Percentiles rank a stretch among this genome's conserved stretches.
These are phyloP conservation scores for Parambassis ranga DNA, from an alignment of 2,797 vertebrate species.

Conservation along the genomic window DNA sequence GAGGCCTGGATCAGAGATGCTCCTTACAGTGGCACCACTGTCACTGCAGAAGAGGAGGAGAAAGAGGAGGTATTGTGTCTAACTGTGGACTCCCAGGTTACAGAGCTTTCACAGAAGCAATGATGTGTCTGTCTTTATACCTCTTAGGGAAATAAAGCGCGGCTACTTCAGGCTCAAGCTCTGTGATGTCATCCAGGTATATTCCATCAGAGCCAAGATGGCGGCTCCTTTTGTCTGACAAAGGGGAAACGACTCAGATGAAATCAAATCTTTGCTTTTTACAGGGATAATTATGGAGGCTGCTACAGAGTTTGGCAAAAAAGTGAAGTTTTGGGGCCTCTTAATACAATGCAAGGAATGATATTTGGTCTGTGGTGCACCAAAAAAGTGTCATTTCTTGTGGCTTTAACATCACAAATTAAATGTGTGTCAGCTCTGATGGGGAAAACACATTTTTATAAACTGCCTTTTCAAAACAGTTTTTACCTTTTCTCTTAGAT, in stretches of 20 bases:
- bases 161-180: conserved; percentile 93
- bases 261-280: background rate
- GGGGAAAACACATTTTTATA: no score
- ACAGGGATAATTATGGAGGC: no score
- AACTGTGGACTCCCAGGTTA: background rate
- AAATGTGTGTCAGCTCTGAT: no score
- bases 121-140: conserved; percentile 56
- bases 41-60: conserved; percentile 74
- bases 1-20: conserved; percentile 65
- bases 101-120: background rate
- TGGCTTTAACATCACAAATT: no score
- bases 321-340: background rate
- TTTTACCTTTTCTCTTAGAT: conserved; percentile 85
- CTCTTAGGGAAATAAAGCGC: conserved; percentile 98
- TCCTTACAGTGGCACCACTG: conserved; percentile 54
- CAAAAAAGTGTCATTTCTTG: no score
- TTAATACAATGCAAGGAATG: background rate
- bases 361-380: background rate
- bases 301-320: no score
- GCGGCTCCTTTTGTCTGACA: conserved; percentile 89
- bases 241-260: background rate
- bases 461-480: background rate
- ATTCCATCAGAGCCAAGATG: conserved; percentile 96
- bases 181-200: conserved; percentile 96
- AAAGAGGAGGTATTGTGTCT: background rate